Conservation (phyloP, 2,888 invertebrate species). For the Drosophila prolongata region DNA sequence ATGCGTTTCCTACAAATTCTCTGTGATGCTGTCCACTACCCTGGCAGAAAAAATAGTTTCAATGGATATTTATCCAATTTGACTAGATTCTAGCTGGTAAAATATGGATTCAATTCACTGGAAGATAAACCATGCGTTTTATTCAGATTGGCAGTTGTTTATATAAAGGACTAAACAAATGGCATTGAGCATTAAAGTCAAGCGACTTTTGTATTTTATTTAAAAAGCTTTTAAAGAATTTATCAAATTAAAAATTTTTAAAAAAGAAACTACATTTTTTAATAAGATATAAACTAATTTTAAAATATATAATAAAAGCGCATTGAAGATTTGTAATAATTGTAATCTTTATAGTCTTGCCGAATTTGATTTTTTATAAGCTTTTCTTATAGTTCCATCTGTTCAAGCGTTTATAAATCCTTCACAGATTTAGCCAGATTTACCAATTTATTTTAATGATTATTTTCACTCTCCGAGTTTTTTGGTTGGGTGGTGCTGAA, state of each 20-base stretch:
- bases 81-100: neutral
- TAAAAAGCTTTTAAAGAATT: too few species aligned
- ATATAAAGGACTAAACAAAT: neutral
- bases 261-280: too few species aligned
- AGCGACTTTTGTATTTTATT: too few species aligned
- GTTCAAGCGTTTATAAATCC: neutral
- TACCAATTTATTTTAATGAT: constrained; percentile 4
- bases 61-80: neutral
- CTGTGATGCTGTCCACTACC: neutral
- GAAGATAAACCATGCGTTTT: neutral
- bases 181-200: neutral
- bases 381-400: neutral
- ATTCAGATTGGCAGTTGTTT: neutral
- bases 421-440: neutral
- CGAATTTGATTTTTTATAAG: neutral
- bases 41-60: neutral
- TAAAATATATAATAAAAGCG: too few species aligned
- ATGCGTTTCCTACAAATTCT: neutral
- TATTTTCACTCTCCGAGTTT: constrained; percentile 6
- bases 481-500: constrained; percentile 23
- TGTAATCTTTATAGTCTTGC: neutral
- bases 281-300: too few species aligned
- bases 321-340: too few species aligned
- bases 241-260: neutral
- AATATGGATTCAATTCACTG: neutral